A percentile compares a stretch with the other conserved stretches of the same genome.
Conservation (phyloP, 2,888 invertebrate genomes). For the Notodonta ziczac region DNA sequence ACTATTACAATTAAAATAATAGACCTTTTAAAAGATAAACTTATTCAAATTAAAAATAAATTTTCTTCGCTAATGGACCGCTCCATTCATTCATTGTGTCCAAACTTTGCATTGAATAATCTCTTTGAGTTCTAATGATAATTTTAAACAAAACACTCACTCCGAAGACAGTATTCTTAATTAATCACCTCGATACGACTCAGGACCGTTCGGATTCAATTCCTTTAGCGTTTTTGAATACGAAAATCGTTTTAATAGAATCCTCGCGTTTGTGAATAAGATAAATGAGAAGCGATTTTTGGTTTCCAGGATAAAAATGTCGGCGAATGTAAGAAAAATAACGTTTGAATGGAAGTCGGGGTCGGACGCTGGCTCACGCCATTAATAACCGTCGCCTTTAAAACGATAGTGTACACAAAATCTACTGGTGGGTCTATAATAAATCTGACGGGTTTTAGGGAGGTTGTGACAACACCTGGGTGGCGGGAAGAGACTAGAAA, state of each 20-base stretch:
- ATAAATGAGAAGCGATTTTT: slow-evolving; percentile 55
- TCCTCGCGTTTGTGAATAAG: slow-evolving; percentile 50
- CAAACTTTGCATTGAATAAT: slow-evolving; percentile 44
- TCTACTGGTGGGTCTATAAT: slow-evolving; percentile 16
- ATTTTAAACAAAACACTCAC: slow-evolving; percentile 54
- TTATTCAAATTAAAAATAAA: slow-evolving; percentile 34
- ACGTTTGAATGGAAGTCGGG: slow-evolving; percentile 45
- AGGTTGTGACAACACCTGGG: not conserved
- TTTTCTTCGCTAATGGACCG: slow-evolving; percentile 26
- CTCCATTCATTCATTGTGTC: slow-evolving; percentile 27
- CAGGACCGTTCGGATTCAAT: slow-evolving; percentile 62
- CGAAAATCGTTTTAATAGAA: slow-evolving; percentile 67
- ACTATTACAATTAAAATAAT: slow-evolving; percentile 4
- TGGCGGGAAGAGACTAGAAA: not conserved
- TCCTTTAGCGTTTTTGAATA: slow-evolving; percentile 63
- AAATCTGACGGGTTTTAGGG: slow-evolving; percentile 8
- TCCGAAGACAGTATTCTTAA: slow-evolving; percentile 49
- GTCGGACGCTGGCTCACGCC: slow-evolving; percentile 34
- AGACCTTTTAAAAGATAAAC: slow-evolving; percentile 22
- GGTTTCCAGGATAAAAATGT: slow-evolving; percentile 50
- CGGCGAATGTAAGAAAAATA: slow-evolving; percentile 46
- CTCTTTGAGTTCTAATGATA: slow-evolving; percentile 43
- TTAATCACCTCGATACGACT: slow-evolving; percentile 61
- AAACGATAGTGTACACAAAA: slow-evolving; percentile 24
- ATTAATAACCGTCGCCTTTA: slow-evolving; percentile 46